Evolutionary conservation across 2,113 vertebrate species (phyloP).

Genomic region (Hippopotamus amphibius): DNA sequence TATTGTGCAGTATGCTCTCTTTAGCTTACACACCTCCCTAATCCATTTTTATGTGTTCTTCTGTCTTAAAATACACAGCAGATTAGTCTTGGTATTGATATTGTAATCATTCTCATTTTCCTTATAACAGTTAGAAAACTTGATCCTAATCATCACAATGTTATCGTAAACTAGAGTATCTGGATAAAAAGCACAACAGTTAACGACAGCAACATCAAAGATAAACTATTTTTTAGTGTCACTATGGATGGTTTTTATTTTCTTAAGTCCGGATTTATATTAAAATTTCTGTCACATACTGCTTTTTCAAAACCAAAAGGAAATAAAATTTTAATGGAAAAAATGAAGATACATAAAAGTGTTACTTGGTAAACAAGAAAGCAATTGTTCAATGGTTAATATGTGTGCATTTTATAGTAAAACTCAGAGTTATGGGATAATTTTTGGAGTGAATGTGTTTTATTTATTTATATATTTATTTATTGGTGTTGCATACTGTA

Average conservation of each 20-base stretch:
- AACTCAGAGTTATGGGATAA: background rate
- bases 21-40: background rate
- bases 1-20: background rate
- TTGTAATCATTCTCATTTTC: background rate
- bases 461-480: background rate
- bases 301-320: constrained; percentile 26
- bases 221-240: background rate
- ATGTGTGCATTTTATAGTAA: constrained; percentile 7
- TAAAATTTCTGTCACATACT: constrained; percentile 21
- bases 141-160: background rate
- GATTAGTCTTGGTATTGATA: background rate
- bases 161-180: background rate
- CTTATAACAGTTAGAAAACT: background rate
- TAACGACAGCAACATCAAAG: background rate
- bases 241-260: constrained; percentile 20
- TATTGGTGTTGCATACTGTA: too few species aligned
- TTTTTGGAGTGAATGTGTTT: background rate
- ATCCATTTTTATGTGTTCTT: background rate
- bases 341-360: background rate
- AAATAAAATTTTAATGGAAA: constrained; percentile 19
- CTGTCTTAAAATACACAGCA: background rate
- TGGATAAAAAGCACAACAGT: background rate
- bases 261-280: background rate
- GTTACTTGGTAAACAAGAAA: constrained; percentile 19
- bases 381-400: background rate